A percentile compares a stretch with the other conserved stretches of the same genome.
These are phyloP conservation scores for Gymnoscelis rufifasciata DNA, from an alignment of 2,888 invertebrate species.

Conservation along the genomic window DNA sequence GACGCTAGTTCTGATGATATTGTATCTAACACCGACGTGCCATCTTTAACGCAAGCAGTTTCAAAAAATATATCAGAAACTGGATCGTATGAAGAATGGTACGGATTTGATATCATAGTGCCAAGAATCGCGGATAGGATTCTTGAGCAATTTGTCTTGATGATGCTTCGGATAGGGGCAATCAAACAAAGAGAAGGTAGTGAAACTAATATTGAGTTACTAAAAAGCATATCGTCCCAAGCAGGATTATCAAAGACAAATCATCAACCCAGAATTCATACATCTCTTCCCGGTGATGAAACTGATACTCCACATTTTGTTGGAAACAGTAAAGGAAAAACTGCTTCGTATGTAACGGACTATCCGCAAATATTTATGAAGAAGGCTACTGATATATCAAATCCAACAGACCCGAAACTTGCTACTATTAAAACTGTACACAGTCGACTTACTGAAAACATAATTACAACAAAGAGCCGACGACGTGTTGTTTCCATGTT, in stretches of 20 bases:
- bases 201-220: slow-evolving; percentile 30
- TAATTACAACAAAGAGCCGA: slow-evolving; percentile 14
- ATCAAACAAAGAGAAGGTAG: slow-evolving; percentile 44
- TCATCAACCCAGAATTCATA: slow-evolving; percentile 29
- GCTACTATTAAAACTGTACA: slow-evolving; percentile 23
- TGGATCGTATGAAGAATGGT: slow-evolving; percentile 58
- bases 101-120: slow-evolving; percentile 52
- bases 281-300: slow-evolving; percentile 30
- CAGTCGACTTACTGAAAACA: slow-evolving; percentile 20
- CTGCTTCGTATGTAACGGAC: slow-evolving; percentile 59
- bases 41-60: slow-evolving; percentile 34
- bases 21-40: slow-evolving; percentile 29
- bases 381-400: slow-evolving; percentile 41
- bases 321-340: slow-evolving; percentile 46
- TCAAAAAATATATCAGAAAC: slow-evolving; percentile 45
- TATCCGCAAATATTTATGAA: slow-evolving; percentile 70
- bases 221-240: slow-evolving; percentile 27
- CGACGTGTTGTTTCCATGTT: slow-evolving; percentile 22
- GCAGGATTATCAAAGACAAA: slow-evolving; percentile 22
- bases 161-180: slow-evolving; percentile 59
- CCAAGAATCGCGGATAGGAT: slow-evolving; percentile 66
- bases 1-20: slow-evolving; percentile 38
- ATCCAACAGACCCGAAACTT: slow-evolving; percentile 14
- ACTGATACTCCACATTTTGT: slow-evolving; percentile 53
- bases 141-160: slow-evolving; percentile 63